Evolutionary conservation across 1,140 invertebrate genomes (phyloP), one percentile per base, ranked within the genome.

Genomic region (Anthonomus grandis): DNA sequence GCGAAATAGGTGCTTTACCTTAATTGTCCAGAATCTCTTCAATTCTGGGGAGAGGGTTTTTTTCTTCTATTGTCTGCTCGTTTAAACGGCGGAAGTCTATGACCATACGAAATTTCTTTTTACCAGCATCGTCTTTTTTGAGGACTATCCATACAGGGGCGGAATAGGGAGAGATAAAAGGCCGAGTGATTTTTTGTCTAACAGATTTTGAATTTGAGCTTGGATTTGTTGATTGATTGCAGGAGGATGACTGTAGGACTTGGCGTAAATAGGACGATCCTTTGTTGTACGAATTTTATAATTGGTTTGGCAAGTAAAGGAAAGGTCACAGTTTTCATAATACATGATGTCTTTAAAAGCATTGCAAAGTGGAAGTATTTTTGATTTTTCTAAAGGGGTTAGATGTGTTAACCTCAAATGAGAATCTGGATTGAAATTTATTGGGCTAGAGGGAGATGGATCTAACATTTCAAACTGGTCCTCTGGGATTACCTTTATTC

Each of bases 1-100:
- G 70, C 65, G 57, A 81, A 81, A 55, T 73, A 77, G 41, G 66
- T 69, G 25, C 68, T 64, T 12, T 71, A 70, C 3, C 71, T 71
- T n/a, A n/a, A n/a, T n/a, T n/a, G n/a, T n/a, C n/a, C n/a, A n/a
- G n/a, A n/a, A n/a, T n/a, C n/a, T n/a, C n/a, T n/a, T n/a, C n/a
- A n/a, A n/a, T n/a, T n/a, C n/a, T n/a, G n/a, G n/a, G n/a, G n/a
- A n/a, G n/a, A 13, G 81, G 80, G 64, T 75, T 83, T 25, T 57
- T 65, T 60, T 83, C 78, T 5, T 64, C 65, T n/a, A n/a, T n/a
- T n/a, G n/a, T n/a, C n/a, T n/a, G n/a, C n/a, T n/a, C n/a, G n/a
- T n/a, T n/a, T n/a, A n/a, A n/a, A n/a, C n/a, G n/a, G n/a, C n/a
- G n/a, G n/a, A n/a, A n/a, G n/a, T n/a, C n/a, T n/a, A n/a, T 17